Conservation (phyloP, 30 jellyfish, hydroid and myxozoan genomes). For the Clytia hemisphaerica region DNA sequence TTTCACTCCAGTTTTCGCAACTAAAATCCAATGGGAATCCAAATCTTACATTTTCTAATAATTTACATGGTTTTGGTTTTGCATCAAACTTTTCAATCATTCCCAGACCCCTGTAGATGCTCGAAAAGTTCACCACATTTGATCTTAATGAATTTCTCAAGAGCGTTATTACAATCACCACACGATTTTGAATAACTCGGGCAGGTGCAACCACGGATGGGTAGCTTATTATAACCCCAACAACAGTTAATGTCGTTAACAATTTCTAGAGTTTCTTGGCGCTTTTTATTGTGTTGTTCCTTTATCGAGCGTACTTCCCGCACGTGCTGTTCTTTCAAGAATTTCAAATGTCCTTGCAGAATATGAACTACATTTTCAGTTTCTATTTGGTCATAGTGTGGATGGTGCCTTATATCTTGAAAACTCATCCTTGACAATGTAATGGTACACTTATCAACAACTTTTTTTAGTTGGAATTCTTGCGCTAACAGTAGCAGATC, state of each 20-base stretch:
- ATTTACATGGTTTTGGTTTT: too few relatives aligned
- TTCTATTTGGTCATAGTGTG: neutral
- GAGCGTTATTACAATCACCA: neutral
- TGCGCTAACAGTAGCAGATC: neutral
- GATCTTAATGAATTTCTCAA: neutral
- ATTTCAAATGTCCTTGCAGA: conserved; percentile 1
- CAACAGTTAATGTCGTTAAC: neutral
- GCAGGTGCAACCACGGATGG: conserved; percentile 5
- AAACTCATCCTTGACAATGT: neutral
- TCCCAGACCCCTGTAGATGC: neutral
- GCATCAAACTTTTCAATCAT: too few relatives aligned
- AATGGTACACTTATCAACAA: neutral
- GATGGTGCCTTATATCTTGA: neutral
- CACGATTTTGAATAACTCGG: conserved; percentile 2
- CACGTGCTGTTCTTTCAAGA: neutral
- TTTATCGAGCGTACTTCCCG: neutral
- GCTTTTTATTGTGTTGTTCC: neutral
- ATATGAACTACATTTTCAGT: neutral
- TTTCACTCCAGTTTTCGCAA: too few relatives aligned
- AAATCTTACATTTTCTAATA: too few relatives aligned
- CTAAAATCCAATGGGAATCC: too few relatives aligned
- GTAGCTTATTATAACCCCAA: conserved; percentile 1
- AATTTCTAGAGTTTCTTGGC: neutral
- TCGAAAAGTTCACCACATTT: conserved; percentile 1
- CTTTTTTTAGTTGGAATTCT: neutral